Base-by-base conservation (phyloP, 2,888 invertebrate genomes). In the Stratiomys singularior region DNA sequence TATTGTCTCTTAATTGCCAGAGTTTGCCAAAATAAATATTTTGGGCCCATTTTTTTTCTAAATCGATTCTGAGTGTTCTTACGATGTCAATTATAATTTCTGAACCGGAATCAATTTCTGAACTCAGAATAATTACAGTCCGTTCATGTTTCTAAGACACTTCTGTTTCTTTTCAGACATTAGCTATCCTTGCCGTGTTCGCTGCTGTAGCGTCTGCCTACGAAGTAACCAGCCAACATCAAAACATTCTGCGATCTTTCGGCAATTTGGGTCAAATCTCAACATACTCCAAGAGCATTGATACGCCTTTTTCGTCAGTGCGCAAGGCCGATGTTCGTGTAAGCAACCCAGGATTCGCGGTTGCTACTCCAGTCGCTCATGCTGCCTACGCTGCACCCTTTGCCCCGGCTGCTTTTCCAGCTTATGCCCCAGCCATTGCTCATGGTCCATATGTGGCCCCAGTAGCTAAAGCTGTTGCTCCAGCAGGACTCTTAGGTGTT, bases 291-390 rank as follows among this genome's bases (percentile, higher is more conserved):
- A 93, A 93, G 85, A 90, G 91, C 79, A 90, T 93, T 82, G 91
- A 92, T 85, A 93, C 93, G 1, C 93, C 93, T 9, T 93, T 90
- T 88, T 92, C 92, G 71, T 92, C 91, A 84, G 92, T 92, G 63
- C 90, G 91, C 83, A 93, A 93, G 83, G 88, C 91, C 27, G 92
- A 93, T 83, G 90, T 92, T 37, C 90, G 93, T n/a, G 91, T 93
- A 25, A 91, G 90, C 86, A 93, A 92, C 86, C 91, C 91, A 15
- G 91, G 91, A 21, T 80, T 89, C 13, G 87, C 88, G 0, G 28
- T 78, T 66, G 78, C 80, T 15, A 21, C 80, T 23, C 79, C 79
- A 44, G 77, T 84, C 18, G 88, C 88, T 1, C 88, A 81, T 78
- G 80, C 74, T 28, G 80, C 71, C 15, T 79, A 79, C 7, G 85